Conservation (phyloP, 2,888 invertebrate species). For the Latheticus oryzae region DNA sequence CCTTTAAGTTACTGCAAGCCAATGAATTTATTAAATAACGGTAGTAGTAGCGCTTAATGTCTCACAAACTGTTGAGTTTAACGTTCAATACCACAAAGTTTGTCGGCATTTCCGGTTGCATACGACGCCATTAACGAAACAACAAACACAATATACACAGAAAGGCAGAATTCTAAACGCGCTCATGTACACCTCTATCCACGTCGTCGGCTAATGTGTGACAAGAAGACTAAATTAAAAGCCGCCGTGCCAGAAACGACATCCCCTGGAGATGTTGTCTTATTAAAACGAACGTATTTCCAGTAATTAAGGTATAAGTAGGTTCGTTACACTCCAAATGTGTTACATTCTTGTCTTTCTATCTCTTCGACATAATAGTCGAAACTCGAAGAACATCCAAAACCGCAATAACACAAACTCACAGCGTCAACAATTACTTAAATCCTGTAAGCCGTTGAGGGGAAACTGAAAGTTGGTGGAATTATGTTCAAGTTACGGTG, state of each 20-base stretch:
- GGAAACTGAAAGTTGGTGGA: slow-evolving; percentile 42
- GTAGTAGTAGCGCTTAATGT: slow-evolving; percentile 6
- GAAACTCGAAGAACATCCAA: slow-evolving; percentile 35
- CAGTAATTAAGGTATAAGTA: slow-evolving; percentile 49
- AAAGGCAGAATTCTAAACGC: slow-evolving; percentile 12
- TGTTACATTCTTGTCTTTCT: slow-evolving; percentile 29
- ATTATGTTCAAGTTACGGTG: slow-evolving; percentile 38
- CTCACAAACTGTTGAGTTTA: slow-evolving; percentile 20
- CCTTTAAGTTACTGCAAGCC: slow-evolving; percentile 20
- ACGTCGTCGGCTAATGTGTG: slow-evolving; percentile 22
- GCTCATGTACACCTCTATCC: slow-evolving; percentile 7
- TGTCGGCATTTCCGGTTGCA: slow-evolving; percentile 34
- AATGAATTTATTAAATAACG: slow-evolving; percentile 31
- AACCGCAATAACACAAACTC: slow-evolving; percentile 43
- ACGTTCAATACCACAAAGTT: slow-evolving; percentile 23
- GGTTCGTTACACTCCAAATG: slow-evolving; percentile 40
- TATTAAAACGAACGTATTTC: slow-evolving; percentile 49
- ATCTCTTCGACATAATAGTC: slow-evolving; percentile 29
- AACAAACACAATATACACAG: slow-evolving; percentile 25
- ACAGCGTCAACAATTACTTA: slow-evolving; percentile 42
- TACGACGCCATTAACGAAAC: slow-evolving; percentile 35
- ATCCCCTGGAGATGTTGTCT: slow-evolving; percentile 40
- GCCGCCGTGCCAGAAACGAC: slow-evolving; percentile 27
- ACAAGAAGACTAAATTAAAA: slow-evolving; percentile 37
- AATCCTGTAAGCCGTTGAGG: slow-evolving; percentile 39